These are phyloP conservation scores for Hiodon alosoides DNA, from an alignment of 2,113 vertebrate genomes.

Conservation along the genomic window DNA sequence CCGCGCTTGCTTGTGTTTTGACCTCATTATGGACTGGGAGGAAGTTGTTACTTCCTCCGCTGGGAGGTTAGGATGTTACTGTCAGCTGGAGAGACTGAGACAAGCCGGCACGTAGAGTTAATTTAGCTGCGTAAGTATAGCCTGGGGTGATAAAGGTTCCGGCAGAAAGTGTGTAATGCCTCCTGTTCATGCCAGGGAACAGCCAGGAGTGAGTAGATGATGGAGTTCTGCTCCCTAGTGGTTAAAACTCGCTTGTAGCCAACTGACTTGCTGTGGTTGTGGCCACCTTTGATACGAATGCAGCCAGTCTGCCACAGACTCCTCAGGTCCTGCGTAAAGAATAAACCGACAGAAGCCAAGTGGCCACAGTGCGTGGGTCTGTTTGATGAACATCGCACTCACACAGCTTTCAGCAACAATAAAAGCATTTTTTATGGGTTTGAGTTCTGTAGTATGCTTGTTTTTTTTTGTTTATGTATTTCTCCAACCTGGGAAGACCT, in stretches of 20 bases:
- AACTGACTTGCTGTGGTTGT: not conserved
- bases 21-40: not conserved
- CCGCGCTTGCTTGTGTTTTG: not conserved
- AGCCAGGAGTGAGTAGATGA: no score
- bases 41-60: not conserved
- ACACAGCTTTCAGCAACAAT: slow-evolving; percentile 29
- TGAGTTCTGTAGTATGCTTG: slow-evolving; percentile 39
- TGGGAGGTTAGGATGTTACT: not conserved
- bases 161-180: not conserved
- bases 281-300: not conserved
- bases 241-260: not conserved
- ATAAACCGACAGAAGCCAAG: not conserved
- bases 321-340: not conserved
- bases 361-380: not conserved
- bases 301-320: not conserved
- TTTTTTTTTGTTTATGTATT: slow-evolving; percentile 31
- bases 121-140: not conserved
- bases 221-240: slow-evolving; percentile 2
- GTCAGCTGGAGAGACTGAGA: not conserved
- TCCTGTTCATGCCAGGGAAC: not conserved
- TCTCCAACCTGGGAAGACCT: slow-evolving; percentile 34
- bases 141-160: not conserved
- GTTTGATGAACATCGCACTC: not conserved
- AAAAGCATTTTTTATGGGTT: slow-evolving; percentile 32
- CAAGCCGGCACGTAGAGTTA: not conserved